Conservation (phyloP, 2,888 invertebrate species). For the Erebia palarica region DNA sequence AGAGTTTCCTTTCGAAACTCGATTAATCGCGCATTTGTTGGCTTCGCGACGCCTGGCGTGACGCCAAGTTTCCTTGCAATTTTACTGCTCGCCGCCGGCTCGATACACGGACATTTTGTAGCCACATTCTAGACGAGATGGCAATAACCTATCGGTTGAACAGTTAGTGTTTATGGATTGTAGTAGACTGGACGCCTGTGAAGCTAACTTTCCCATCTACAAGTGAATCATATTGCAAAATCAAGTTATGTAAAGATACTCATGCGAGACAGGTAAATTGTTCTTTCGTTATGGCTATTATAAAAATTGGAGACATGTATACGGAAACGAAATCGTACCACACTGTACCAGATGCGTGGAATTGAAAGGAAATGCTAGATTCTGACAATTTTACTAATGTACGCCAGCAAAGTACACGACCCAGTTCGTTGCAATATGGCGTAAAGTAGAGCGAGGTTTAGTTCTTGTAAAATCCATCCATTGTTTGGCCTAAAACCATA, state of each 20-base stretch:
- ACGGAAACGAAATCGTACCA: not conserved
- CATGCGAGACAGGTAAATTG: slow-evolving; percentile 1
- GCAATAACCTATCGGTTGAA: slow-evolving; percentile 71
- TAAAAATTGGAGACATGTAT: not conserved
- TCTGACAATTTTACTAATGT: slow-evolving; percentile 35
- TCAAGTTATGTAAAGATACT: slow-evolving; percentile 14
- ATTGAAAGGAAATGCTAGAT: slow-evolving; percentile 34
- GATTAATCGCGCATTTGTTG: slow-evolving; percentile 54
- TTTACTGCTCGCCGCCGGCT: slow-evolving; percentile 60
- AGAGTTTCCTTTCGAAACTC: slow-evolving; percentile 67
- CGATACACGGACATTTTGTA: slow-evolving; percentile 66
- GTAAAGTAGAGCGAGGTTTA: slow-evolving; percentile 41
- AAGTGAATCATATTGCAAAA: slow-evolving; percentile 17
- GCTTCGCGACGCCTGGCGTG: slow-evolving; percentile 57
- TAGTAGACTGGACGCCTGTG: slow-evolving; percentile 20
- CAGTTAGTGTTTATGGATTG: slow-evolving; percentile 43
- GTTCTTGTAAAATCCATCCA: slow-evolving; percentile 35
- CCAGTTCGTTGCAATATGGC: slow-evolving; percentile 38
- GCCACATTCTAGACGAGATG: slow-evolving; percentile 64
- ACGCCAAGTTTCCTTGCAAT: slow-evolving; percentile 73
- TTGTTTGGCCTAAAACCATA: slow-evolving; percentile 32
- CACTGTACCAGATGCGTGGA: slow-evolving; percentile 7
- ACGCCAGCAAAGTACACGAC: slow-evolving; percentile 35
- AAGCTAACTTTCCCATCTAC: slow-evolving; percentile 15
- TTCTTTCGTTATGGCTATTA: not conserved